Base-by-base conservation (phyloP, 23 tunicate species). In the Ascidia mentula region DNA sequence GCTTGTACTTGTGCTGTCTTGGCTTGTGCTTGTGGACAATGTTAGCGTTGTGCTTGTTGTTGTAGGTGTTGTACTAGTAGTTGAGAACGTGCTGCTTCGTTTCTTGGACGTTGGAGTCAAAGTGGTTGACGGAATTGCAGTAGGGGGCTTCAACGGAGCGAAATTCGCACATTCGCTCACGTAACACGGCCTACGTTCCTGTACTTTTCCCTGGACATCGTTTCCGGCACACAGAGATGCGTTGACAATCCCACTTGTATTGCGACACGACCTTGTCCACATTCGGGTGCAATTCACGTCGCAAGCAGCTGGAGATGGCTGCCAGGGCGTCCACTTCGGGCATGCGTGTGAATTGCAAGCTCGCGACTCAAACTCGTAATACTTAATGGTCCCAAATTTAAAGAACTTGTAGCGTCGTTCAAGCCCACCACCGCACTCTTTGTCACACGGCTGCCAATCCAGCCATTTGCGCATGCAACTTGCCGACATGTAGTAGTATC, bases 261-360 rank as follows among this genome's bases (percentile, higher is more conserved):
- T 70, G 20, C 40, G 35, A 42, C 90, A 86, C 2, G 45, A 1
- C 37, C 90, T 78, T 1, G 53, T 59, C 74, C 75, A 72, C 26
- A 46, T 35, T 36, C 38, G 59, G 1, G 74, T 40, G 38, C 90
- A 86, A 22, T 70, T 72, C 6, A 18, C 59, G 46, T 73, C 59
- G 45, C 90, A 86, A 7, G 73, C 30, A 12, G n/a, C 45, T 17
- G 45, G 18, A 18, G 26, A 26, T 8, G 74, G 73, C 18, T 24
- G 26, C 90, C 90, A 86, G 24, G 60, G 53, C 1, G 75, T 40
- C 90, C 90, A 86, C 28, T 34, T 0, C 18, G 84, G 84, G 53
- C 90, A 86, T 3, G 84, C 61, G 1, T 79, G 84, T 6, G 79
- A 37, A 74, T 86, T 79, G 38, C 90, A 86, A 12, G 80, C 28